These are phyloP conservation scores for Copsychus sechellarum DNA, from an alignment of 2,113 vertebrate genomes.

Conservation along the genomic window DNA sequence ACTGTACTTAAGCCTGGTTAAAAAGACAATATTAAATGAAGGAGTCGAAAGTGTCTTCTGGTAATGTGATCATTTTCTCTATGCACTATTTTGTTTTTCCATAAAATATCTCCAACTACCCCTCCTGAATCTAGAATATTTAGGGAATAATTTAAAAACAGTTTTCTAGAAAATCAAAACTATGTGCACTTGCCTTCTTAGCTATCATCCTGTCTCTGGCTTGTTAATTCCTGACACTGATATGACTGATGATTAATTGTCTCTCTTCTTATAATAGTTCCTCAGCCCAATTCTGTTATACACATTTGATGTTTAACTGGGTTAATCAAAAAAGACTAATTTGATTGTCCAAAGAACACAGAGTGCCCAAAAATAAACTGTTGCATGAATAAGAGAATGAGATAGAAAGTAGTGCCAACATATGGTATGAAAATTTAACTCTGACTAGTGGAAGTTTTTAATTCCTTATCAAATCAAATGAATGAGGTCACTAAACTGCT, in stretches of 20 bases:
- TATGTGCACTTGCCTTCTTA: background rate
- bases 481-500: background rate
- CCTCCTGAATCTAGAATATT: background rate
- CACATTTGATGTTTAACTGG: background rate
- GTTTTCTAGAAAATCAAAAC: background rate
- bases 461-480: background rate
- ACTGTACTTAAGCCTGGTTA: background rate
- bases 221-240: background rate
- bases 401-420: background rate
- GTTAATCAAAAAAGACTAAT: background rate
- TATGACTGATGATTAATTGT: background rate
- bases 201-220: background rate
- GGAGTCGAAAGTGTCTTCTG: background rate
- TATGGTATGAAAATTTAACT: background rate
- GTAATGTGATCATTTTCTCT: background rate
- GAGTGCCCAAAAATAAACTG: background rate
- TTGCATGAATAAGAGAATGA: background rate
- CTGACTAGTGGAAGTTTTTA: background rate
- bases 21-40: background rate
- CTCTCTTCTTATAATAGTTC: background rate
- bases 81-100: background rate
- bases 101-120: background rate
- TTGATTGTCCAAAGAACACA: background rate
- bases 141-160: background rate
- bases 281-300: background rate